A percentile compares a stretch with the other conserved stretches of the same genome.
Conservation (phyloP, 2,888 invertebrate genomes). For the Calameuta idolon region DNA sequence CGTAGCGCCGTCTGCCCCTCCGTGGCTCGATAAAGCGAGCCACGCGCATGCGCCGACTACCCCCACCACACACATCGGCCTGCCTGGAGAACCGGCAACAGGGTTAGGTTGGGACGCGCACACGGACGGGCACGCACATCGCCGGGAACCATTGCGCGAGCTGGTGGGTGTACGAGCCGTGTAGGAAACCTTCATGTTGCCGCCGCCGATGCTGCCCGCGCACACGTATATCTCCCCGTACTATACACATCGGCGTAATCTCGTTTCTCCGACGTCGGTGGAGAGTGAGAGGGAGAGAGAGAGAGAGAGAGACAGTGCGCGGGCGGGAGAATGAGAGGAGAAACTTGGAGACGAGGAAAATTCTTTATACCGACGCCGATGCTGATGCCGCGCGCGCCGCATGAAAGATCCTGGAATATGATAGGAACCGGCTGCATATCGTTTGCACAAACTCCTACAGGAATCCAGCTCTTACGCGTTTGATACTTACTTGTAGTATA, state of each 20-base stretch:
- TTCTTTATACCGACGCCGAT: conserved; percentile 45
- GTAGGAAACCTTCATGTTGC: conserved; percentile 47
- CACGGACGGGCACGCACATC: conserved; percentile 17
- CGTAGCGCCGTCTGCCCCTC: conserved; percentile 20
- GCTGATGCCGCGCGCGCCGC: conserved; percentile 8
- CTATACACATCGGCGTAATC: conserved; percentile 52
- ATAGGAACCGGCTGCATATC: conserved; percentile 10
- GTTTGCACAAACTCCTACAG: conserved; percentile 3
- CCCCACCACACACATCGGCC: conserved; percentile 21
- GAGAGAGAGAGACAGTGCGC: conserved; percentile 23
- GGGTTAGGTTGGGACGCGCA: conserved; percentile 55
- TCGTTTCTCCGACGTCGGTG: conserved; percentile 43
- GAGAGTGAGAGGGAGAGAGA: conserved; percentile 12
- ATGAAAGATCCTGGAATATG: conserved; percentile 14
- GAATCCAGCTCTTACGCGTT: background rate
- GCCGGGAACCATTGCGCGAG: conserved; percentile 15
- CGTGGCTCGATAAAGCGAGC: conserved; percentile 17
- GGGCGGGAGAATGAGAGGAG: conserved; percentile 39
- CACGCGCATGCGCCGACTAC: conserved; percentile 29
- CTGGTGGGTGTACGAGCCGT: conserved; percentile 32
- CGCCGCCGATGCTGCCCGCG: conserved; percentile 40
- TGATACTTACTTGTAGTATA: background rate
- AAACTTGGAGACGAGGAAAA: conserved; percentile 31
- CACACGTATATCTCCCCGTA: conserved; percentile 26
- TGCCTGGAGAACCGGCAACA: conserved; percentile 58